Base-by-base conservation (phyloP, 1,140 invertebrate genomes). In the Nebria ingens region DNA sequence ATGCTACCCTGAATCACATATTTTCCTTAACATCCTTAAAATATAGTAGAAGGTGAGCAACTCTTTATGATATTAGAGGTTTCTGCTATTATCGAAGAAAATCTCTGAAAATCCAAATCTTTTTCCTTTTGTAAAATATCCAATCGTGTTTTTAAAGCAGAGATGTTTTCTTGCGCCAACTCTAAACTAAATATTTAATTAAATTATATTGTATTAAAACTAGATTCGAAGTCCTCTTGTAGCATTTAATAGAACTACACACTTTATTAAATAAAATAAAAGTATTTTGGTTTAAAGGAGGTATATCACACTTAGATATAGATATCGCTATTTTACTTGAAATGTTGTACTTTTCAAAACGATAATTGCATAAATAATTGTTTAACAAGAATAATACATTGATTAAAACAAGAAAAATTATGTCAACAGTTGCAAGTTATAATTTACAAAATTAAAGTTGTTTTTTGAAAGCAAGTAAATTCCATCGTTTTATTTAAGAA, bases 121-220 rank as follows among this genome's bases (percentile, higher is more conserved):
- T 64, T 56, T 53, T 70, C 68, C 12, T 60, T 45, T 42, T 61
- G 53, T 54, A 69, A 65, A 21, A 67, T 56, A 56, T 67, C 52
- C 34, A 70, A 54, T 57, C 63, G 54, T 13, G 65, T 65, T 56
- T 65, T 52, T 21, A 70, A 58, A 6, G 61, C 61, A 58, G 67
- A 67, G 17, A 69, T 64, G 34, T 62, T 63, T 58, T 69, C 68
- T 59, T 70, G 56, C 3, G 67, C 66, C 9, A 69, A 40, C 59
- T 69, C 65, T 17, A 70, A 53, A 11, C 52, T 53, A 15, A 20
- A 52, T 19, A 23, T 15, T 45, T 12, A 45, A 45, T 29, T 29
- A 13, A 29, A 29, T 29, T 29, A 29, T n/a, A n/a, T n/a, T n/a
- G 2, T 45, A 23, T 49, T 19, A 20, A 21, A 58, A 15, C 38